Evolutionary conservation across 2,113 vertebrate species (phyloP).

Genomic region (Dasyornis broadbenti): DNA sequence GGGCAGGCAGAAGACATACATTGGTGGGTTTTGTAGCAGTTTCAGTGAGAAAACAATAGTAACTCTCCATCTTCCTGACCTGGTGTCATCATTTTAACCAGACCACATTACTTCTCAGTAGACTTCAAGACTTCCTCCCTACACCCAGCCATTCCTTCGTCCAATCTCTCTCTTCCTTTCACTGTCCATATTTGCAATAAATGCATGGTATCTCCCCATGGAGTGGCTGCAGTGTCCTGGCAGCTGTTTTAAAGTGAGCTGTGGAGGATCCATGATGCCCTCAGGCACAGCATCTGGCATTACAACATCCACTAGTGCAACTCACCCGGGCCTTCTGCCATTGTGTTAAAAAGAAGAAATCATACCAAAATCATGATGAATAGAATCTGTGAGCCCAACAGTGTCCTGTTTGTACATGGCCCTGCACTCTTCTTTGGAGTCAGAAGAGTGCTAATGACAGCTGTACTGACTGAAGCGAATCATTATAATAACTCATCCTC

Average conservation of each 20-base stretch:
- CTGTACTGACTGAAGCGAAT: neutral
- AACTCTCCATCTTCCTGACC: neutral
- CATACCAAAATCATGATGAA: neutral
- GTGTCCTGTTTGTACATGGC: rapidly evolving
- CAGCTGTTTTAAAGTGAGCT: neutral
- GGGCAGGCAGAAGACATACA: neutral
- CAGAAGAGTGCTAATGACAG: neutral
- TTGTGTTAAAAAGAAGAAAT: neutral
- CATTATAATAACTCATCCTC: neutral
- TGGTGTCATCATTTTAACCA: neutral
- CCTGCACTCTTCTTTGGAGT: neutral
- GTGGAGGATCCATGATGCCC: neutral
- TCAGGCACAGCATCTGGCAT: neutral
- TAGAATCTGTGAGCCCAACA: neutral
- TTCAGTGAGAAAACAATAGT: neutral
- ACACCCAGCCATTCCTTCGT: neutral
- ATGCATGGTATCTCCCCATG: neutral
- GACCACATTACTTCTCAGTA: neutral
- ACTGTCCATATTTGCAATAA: neutral
- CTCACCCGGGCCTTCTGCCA: neutral
- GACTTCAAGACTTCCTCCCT: neutral
- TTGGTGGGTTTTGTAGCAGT: neutral
- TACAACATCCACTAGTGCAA: neutral
- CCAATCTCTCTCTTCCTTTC: neutral
- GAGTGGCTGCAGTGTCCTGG: neutral